Evolutionary conservation across 2,113 vertebrate genomes (phyloP), one percentile per base, ranked within the genome.

Genomic region (Aleadryas rufinucha): DNA sequence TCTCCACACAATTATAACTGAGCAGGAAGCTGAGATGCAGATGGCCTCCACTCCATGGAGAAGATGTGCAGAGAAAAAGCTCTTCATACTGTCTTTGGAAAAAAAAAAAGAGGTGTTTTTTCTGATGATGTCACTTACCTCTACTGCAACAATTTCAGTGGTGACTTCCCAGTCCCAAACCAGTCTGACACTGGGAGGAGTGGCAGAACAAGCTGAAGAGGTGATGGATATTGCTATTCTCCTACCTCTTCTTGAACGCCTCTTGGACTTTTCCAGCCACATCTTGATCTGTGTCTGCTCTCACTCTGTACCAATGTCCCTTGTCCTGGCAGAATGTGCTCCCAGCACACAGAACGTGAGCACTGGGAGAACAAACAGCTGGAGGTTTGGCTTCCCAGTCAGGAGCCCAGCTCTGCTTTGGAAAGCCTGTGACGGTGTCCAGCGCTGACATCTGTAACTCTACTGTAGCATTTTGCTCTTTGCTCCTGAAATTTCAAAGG

Each of bases 31-130:
- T 17, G 33, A 68, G 23, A 30, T 10, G 30, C 16, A 80, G 57
- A 13, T 52, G 45, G 11, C 13, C 5, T 87, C 31, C 4, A 4
- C 8, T 41, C 50, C 60, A 16, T 9, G 10, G 35, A 65, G 60
- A 74, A 84, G 15, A 50, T 35, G 5, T 57, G 33, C 11, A 53
- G 54, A 41, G 22, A 5, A 63, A 30, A 80, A 19, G 2, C 33
- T 54, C 33, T 60, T 50, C 37, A 12, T 17, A 8, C 2, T 74
- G 21, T 24, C 69, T 39, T 84, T 57, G 31, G 49, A 26, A 39
- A 27, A 26, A 59, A 59, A 16, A 57, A 49, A n/a, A 64, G n/a
- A 1, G 0, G 0, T 0, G 0, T 3, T 18, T 77, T 41, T 7
- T 35, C 11, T 52, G n/a, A 16, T 45, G 11, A 30, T 57, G n/a